A percentile compares a stretch with the other conserved stretches of the same genome.
phyloP scores from a whole-genome alignment of 2,888 invertebrate genomes.

The Rhamnusium bicolor region DNA sequence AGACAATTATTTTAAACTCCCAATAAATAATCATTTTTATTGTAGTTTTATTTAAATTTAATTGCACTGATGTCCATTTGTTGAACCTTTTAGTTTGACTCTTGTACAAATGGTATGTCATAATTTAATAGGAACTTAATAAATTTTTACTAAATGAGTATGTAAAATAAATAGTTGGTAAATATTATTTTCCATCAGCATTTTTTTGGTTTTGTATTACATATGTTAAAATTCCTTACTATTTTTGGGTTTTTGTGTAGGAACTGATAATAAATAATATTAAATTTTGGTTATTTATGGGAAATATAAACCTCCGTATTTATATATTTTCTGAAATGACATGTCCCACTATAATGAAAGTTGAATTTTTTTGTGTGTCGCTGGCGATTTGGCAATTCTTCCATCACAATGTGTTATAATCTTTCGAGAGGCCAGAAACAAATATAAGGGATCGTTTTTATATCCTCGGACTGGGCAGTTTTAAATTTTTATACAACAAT shows the following conservation, averaged over 20 bases:
- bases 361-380: no score
- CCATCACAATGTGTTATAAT: no score
- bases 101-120: conserved; percentile 8
- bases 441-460: no score
- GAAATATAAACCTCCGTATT: neutral
- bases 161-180: conserved; percentile 5
- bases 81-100: neutral
- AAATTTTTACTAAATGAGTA: conserved; percentile 16
- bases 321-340: neutral
- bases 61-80: conserved; percentile 9
- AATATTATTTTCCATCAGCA: neutral
- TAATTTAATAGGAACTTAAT: conserved; percentile 11
- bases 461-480: no score
- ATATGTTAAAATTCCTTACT: neutral
- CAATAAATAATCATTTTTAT: conserved; percentile 30
- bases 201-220: neutral
- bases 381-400: no score
- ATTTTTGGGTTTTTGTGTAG: neutral
- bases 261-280: neutral
- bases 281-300: neutral
- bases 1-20: conserved; percentile 21
- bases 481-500: no score
- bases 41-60: conserved; percentile 24
- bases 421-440: no score
- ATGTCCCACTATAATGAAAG: no score